Conservation (phyloP, 2,888 invertebrate genomes). For the Psococerastis gibbosa region DNA sequence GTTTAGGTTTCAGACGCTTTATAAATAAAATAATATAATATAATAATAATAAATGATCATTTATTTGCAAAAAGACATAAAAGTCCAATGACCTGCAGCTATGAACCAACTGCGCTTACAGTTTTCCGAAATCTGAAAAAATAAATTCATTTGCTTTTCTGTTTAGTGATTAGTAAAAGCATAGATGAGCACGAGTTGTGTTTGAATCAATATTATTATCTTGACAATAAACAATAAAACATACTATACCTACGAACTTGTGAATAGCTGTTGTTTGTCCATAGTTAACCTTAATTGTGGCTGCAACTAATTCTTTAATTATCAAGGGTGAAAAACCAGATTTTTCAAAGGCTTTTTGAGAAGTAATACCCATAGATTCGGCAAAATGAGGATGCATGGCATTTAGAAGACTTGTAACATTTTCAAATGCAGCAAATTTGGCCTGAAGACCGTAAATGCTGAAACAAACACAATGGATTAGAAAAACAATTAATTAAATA, state of each 20-base stretch:
- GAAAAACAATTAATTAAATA: constrained; percentile 18
- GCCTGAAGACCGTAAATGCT: constrained; percentile 37
- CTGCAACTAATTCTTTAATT: constrained; percentile 34
- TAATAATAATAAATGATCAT: no score
- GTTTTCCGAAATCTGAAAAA: no score
- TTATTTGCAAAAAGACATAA: no score
- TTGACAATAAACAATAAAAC: background rate
- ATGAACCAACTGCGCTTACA: no score
- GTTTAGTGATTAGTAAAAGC: no score
- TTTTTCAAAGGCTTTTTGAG: constrained; percentile 24
- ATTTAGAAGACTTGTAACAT: constrained; percentile 30
- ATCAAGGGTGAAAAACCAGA: constrained; percentile 27
- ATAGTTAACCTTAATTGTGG: constrained; percentile 36
- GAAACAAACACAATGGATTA: constrained; percentile 21
- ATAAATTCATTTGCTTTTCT: no score
- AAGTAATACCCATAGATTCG: constrained; percentile 26
- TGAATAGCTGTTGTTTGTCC: constrained; percentile 35
- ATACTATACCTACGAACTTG: constrained; percentile 32
- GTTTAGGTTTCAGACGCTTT: no score
- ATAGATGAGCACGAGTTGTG: no score
- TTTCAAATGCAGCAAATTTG: constrained; percentile 28
- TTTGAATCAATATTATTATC: no score
- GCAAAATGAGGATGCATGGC: constrained; percentile 32
- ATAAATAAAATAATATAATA: no score
- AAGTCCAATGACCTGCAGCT: no score